Evolutionary conservation across 2,888 invertebrate species (phyloP), one percentile per base, ranked within the genome.

Genomic region (Macrosiphum euphorbiae): DNA sequence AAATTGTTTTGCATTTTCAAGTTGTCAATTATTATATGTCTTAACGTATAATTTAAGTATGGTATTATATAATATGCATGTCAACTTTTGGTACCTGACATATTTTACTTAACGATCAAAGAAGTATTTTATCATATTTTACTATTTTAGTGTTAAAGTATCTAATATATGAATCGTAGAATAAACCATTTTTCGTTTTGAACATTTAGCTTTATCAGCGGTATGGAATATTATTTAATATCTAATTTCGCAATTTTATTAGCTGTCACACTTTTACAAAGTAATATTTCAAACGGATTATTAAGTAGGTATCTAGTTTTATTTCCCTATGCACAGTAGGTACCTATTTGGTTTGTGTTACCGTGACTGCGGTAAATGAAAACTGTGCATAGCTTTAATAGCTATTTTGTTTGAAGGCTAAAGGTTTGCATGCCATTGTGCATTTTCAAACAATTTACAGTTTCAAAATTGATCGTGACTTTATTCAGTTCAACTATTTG

Each of bases 401-500:
- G n/a, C 24, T 35, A 47, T 91, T 58, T 58, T 47, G 24, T 86
- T 58, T 47, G 85, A 85, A 91, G 44, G 85, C 91, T 86, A 58
- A 91, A 86, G 44, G 86, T 61, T 91, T 41, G 91, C 91, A 58
- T 86, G 91, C 58, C 86, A 86, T 86, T 91, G 47, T 58, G 91
- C 86, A 86, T 91, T 91, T 86, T 86, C 91, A 86, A 86, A 91
- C 86, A 91, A 91, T 91, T 91, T 91, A 91, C 91, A n/a, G 86
- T 91, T 85, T 86, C 47, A 26, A 86, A 91, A 91, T 86, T 86
- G 91, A 91, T 91, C 91, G 91, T 91, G 91, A 91, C 85, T 86
- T 26, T 24, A 86, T 86, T 58, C 91, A n/a, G 86, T 86, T 86
- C 58, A 58, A 61, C 55, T 28, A 61, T 84, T 35, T 52, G 41